Conservation (phyloP, 2,113 vertebrate genomes). For the Gymnogyps californianus region DNA sequence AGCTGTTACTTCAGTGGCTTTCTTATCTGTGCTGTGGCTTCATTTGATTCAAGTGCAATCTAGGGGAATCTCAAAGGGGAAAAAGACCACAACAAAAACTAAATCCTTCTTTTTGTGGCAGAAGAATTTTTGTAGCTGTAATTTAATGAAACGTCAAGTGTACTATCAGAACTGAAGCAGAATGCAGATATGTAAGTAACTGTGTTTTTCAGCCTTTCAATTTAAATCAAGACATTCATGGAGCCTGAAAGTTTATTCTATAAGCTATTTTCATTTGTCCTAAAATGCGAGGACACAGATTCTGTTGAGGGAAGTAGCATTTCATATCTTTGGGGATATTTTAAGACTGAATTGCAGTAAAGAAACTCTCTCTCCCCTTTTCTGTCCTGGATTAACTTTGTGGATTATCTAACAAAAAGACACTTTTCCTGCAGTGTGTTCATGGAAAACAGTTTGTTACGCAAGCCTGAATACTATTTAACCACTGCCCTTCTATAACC, state of each 20-base stretch:
- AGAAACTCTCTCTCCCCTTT: not conserved
- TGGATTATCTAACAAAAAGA: slow-evolving; percentile 21
- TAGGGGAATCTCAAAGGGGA: not conserved
- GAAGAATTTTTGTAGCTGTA: not conserved
- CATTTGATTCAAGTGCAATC: not conserved
- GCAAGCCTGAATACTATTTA: not conserved
- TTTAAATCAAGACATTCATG: not conserved
- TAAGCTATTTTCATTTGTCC: not conserved
- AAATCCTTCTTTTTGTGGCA: not conserved
- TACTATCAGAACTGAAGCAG: not conserved
- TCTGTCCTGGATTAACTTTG: not conserved
- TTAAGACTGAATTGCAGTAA: not conserved
- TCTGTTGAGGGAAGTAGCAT: not conserved
- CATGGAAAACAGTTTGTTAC: not conserved
- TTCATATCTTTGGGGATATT: not conserved
- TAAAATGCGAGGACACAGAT: not conserved
- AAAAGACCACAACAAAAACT: rapidly evolving
- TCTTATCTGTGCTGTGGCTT: not conserved
- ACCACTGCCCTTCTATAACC: not conserved
- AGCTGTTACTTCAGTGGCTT: not conserved
- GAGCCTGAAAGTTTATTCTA: not conserved
- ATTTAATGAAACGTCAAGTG: not conserved
- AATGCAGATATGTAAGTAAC: not conserved
- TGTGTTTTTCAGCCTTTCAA: not conserved
- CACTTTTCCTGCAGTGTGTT: not conserved